A percentile compares a stretch with the other conserved stretches of the same genome.
phyloP scores from a whole-genome alignment of 2,888 invertebrate species.

The Anaspis maculata region DNA sequence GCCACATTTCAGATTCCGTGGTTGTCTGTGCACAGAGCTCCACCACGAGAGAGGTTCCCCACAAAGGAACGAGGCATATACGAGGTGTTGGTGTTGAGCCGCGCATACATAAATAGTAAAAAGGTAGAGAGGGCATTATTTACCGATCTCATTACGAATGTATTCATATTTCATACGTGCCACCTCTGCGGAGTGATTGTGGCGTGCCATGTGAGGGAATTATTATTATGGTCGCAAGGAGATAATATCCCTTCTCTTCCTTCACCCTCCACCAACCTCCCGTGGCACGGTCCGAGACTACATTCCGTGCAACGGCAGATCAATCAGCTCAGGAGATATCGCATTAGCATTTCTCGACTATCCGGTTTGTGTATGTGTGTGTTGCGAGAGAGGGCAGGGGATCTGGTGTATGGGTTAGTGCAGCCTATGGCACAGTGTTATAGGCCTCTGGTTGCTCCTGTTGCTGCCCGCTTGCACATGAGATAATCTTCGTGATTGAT shows the following conservation, averaged over 20 bases:
- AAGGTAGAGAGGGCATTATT: slow-evolving; percentile 1
- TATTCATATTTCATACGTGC: slow-evolving; percentile 2
- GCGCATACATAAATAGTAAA: slow-evolving; percentile 3
- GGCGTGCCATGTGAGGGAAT: neutral
- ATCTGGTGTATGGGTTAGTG: slow-evolving; percentile 2
- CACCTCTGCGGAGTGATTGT: neutral
- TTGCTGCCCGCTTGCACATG: slow-evolving; percentile 12
- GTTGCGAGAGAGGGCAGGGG: too few species aligned
- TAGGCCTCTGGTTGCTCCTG: slow-evolving; percentile 7
- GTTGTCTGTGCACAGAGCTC: too few species aligned
- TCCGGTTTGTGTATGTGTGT: slow-evolving; percentile 12
- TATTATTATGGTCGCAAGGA: too few species aligned
- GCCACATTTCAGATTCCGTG: too few species aligned
- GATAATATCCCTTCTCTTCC: neutral
- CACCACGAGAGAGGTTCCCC: too few species aligned
- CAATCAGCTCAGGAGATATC: slow-evolving; percentile 14
- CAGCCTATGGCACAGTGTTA: neutral
- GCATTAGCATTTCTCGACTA: slow-evolving; percentile 17
- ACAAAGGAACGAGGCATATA: slow-evolving; percentile 1
- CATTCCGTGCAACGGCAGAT: slow-evolving; percentile 15
- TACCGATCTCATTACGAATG: slow-evolving; percentile 3
- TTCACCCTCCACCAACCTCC: too few species aligned
- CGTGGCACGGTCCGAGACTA: slow-evolving; percentile 5
- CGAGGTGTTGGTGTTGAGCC: neutral
- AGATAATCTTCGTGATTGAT: slow-evolving; percentile 16